phyloP scores from a whole-genome alignment of 2,113 vertebrate genomes.

The Paratilapia polleni region DNA sequence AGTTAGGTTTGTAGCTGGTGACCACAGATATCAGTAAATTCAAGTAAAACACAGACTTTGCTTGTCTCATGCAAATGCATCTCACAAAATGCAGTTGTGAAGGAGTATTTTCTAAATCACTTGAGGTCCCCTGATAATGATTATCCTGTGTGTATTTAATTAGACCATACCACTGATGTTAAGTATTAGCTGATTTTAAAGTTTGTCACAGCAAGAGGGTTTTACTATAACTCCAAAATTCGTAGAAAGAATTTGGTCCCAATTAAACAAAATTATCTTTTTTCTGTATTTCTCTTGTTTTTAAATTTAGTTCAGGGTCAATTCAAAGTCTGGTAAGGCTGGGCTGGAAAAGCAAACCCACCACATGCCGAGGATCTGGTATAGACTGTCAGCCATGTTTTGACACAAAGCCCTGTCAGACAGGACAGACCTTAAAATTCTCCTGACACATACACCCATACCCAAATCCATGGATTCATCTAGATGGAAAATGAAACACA shows the following conservation, averaged over 20 bases:
- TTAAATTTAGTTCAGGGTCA: background rate
- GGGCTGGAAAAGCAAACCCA: constrained; percentile 11
- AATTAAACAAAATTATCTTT: background rate
- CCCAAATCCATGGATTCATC: background rate
- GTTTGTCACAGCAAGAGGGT: no score
- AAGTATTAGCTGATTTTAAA: background rate
- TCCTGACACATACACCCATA: background rate
- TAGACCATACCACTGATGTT: background rate
- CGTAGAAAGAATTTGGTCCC: background rate
- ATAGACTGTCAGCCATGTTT: background rate
- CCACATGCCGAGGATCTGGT: constrained; percentile 4
- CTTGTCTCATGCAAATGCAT: background rate
- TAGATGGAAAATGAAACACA: constrained; percentile 7
- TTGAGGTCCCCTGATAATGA: background rate
- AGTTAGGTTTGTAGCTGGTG: background rate
- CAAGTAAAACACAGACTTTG: background rate
- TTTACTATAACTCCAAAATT: background rate
- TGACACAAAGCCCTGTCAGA: constrained; percentile 1
- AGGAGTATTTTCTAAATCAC: background rate
- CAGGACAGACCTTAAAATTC: background rate
- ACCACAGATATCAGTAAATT: background rate
- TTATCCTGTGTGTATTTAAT: background rate
- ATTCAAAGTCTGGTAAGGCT: background rate
- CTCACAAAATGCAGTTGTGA: background rate
- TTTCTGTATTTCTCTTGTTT: background rate